phyloP scores from a whole-genome alignment of 1,140 invertebrate species.

The Dryas iulia region DNA sequence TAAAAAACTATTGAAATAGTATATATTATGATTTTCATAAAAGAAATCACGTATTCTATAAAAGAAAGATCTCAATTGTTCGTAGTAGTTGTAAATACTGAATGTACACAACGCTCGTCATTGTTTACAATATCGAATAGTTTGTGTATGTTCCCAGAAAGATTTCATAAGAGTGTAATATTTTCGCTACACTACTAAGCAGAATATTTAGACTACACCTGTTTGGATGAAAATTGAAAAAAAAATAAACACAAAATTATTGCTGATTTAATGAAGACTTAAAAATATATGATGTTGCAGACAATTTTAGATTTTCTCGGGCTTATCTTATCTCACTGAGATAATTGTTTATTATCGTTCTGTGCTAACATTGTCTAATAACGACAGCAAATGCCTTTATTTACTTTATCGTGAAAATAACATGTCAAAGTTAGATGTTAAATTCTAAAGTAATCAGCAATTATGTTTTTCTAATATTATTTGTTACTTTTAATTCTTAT shows the following conservation, averaged over 20 bases:
- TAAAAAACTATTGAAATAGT: too few species aligned
- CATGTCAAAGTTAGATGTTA: neutral
- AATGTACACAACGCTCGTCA: slow-evolving; percentile 8
- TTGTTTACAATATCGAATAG: slow-evolving; percentile 16
- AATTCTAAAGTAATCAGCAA: neutral
- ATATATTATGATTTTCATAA: neutral
- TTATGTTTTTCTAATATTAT: too few species aligned
- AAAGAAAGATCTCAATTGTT: slow-evolving; percentile 1
- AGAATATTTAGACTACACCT: neutral
- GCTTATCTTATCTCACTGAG: neutral
- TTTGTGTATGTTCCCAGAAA: slow-evolving; percentile 10
- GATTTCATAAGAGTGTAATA: slow-evolving; percentile 23
- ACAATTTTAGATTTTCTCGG: neutral
- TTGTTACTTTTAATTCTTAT: neutral
- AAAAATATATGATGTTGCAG: neutral
- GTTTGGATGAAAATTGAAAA: slow-evolving; percentile 2
- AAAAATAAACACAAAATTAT: neutral
- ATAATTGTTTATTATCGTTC: neutral
- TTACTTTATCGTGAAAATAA: neutral
- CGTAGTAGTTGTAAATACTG: neutral
- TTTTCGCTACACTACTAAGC: slow-evolving; percentile 1
- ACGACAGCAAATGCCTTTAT: neutral
- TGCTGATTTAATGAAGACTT: neutral
- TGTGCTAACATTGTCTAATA: neutral
- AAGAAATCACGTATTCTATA: neutral